phyloP scores from a whole-genome alignment of 2,888 invertebrate genomes.

The Teinopalpus imperialis region DNA sequence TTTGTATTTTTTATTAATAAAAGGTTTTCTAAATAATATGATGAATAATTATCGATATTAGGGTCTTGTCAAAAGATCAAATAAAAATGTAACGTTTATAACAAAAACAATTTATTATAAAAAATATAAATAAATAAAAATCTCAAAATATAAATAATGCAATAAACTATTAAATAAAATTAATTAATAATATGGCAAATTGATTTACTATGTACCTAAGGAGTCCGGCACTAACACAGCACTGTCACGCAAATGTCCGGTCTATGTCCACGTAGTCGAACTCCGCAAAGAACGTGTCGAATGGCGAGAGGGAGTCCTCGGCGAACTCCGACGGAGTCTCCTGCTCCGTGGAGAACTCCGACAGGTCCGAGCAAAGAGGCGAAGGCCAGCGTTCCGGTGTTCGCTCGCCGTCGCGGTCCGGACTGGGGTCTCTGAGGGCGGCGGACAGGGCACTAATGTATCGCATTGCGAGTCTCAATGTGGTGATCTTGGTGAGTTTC shows the following conservation, averaged over 20 bases:
- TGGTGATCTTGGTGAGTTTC: slow-evolving; percentile 94
- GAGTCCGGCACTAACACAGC: slow-evolving; percentile 46
- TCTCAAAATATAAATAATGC: slow-evolving; percentile 62
- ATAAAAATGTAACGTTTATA: slow-evolving; percentile 45
- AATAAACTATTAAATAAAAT: slow-evolving; percentile 55
- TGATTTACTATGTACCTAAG: slow-evolving; percentile 61
- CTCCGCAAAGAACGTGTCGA: slow-evolving; percentile 79
- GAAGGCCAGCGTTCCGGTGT: slow-evolving; percentile 69
- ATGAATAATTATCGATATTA: not conserved
- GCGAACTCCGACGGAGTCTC: slow-evolving; percentile 75
- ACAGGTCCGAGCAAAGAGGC: slow-evolving; percentile 77
- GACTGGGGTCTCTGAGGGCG: slow-evolving; percentile 76
- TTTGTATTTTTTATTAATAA: no score
- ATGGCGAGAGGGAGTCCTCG: slow-evolving; percentile 81
- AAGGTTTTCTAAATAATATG: no score
- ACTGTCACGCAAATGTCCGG: slow-evolving; percentile 75
- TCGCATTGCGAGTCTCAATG: slow-evolving; percentile 92
- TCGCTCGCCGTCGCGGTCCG: slow-evolving; percentile 46
- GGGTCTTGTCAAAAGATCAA: slow-evolving; percentile 22
- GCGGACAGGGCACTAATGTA: slow-evolving; percentile 91
- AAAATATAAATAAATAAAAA: slow-evolving; percentile 59
- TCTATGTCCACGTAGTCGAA: slow-evolving; percentile 76
- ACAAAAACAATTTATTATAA: slow-evolving; percentile 75
- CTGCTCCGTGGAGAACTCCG: slow-evolving; percentile 74
- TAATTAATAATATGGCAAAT: slow-evolving; percentile 75